Evolutionary conservation across 2,113 vertebrate species (phyloP).

Genomic region (Arothron firmamentum): DNA sequence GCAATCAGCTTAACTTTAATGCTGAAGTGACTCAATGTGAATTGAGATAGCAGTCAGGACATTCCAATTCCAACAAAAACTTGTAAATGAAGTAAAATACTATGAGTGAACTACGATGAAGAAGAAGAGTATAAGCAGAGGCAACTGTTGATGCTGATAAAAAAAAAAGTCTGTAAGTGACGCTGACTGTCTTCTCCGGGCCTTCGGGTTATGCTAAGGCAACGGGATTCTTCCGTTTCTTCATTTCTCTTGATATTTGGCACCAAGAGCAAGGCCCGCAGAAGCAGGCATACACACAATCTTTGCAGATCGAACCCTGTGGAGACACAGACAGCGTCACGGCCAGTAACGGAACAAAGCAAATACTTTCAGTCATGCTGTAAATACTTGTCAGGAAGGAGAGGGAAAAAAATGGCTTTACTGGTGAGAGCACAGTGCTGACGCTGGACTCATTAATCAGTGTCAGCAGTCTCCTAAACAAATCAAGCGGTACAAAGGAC

Average conservation of each 20-base stretch:
- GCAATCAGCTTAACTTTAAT: too few relatives aligned
- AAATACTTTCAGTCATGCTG: background rate
- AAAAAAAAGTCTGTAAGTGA: too few relatives aligned
- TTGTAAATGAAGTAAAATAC: too few relatives aligned
- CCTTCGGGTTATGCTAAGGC: background rate
- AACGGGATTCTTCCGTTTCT: constrained; percentile 34
- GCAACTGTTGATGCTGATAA: too few relatives aligned
- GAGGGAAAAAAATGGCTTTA: too few relatives aligned
- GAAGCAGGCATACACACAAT: constrained; percentile 54
- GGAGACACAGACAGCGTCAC: constrained; percentile 3
- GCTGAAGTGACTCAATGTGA: too few relatives aligned
- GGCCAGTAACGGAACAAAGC: background rate
- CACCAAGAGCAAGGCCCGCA: constrained; percentile 70
- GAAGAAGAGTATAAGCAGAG: too few relatives aligned
- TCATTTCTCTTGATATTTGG: constrained; percentile 69
- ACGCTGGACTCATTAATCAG: background rate
- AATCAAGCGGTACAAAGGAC: constrained; percentile 4
- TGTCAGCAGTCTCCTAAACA: constrained; percentile 5
- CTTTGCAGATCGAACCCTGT: constrained; percentile 62
- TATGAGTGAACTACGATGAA: too few relatives aligned
- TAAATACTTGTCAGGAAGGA: background rate
- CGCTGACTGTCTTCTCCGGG: too few relatives aligned
- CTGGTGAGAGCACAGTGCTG: too few relatives aligned
- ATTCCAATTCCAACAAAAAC: too few relatives aligned
- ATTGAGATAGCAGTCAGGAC: too few relatives aligned